Conservation (phyloP, 2,113 vertebrate species). For the Sphyrna mokarran region DNA sequence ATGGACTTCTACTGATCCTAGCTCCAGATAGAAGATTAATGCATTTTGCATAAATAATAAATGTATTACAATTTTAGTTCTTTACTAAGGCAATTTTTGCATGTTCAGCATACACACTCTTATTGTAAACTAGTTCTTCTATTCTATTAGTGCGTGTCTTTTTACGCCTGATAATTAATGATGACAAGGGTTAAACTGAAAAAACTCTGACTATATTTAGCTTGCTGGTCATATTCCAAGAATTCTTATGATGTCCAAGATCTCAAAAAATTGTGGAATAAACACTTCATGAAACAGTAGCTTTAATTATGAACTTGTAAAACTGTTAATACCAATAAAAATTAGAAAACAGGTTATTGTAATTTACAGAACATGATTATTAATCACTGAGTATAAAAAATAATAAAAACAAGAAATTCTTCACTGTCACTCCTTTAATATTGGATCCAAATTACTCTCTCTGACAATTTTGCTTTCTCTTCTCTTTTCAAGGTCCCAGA, state of each 20-base stretch:
- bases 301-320: background rate
- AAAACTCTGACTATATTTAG: background rate
- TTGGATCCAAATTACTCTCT: background rate
- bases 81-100: background rate
- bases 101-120: background rate
- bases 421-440: background rate
- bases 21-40: background rate
- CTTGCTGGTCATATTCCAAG: background rate
- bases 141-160: background rate
- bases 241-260: background rate
- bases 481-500: background rate
- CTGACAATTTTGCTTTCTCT: background rate
- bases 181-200: background rate
- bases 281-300: background rate
- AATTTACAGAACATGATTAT: background rate
- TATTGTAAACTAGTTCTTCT: too few relatives aligned
- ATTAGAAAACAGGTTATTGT: background rate
- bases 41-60: background rate
- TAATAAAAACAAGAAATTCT: background rate
- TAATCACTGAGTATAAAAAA: background rate
- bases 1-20: background rate
- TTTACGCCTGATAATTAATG: background rate
- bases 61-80: background rate
- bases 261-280: background rate
- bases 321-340: background rate